A percentile compares a stretch with the other conserved stretches of the same genome.
Conservation (phyloP, 1,140 invertebrate species). For the Asbolus verrucosus region DNA sequence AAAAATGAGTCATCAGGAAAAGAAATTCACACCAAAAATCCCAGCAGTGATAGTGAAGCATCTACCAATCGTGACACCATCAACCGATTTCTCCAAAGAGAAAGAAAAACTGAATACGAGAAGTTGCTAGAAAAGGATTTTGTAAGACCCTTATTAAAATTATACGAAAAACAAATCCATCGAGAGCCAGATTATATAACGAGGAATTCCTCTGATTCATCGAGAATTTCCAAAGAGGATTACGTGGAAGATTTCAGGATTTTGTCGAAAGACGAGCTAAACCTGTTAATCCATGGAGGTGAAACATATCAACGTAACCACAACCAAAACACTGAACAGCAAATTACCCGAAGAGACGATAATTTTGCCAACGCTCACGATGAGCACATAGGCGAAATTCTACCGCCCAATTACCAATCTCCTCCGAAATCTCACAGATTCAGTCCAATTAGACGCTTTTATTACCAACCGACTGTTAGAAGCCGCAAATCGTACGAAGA, state of each 20-base stretch:
- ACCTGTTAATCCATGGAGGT: conserved; percentile 48
- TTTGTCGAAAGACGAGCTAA: conserved; percentile 56
- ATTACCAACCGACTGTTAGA: conserved; percentile 8
- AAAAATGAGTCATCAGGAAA: conserved; percentile 42
- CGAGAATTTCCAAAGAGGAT: conserved; percentile 61
- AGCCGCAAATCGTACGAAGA: conserved; percentile 52
- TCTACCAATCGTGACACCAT: conserved; percentile 51
- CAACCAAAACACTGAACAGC: conserved; percentile 12
- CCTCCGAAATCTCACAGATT: conserved; percentile 14
- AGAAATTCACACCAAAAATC: conserved; percentile 12
- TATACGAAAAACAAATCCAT: conserved; percentile 57
- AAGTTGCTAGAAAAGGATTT: conserved; percentile 62
- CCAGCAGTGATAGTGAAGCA: conserved; percentile 19
- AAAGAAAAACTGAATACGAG: conserved; percentile 58
- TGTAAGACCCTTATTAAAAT: conserved; percentile 59
- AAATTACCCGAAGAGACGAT: conserved; percentile 53
- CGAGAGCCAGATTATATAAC: conserved; percentile 50
- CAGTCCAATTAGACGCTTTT: conserved; percentile 3
- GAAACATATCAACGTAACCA: conserved; percentile 52
- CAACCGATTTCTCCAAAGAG: conserved; percentile 53
- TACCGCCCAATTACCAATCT: conserved; percentile 57
- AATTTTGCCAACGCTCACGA: conserved; percentile 52
- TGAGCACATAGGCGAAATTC: conserved; percentile 64
- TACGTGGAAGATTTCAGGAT: conserved; percentile 55
- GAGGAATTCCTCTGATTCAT: conserved; percentile 38